Evolutionary conservation across 2,888 invertebrate species (phyloP), one percentile per base, ranked within the genome.

Genomic region (Orthosia gracilis): DNA sequence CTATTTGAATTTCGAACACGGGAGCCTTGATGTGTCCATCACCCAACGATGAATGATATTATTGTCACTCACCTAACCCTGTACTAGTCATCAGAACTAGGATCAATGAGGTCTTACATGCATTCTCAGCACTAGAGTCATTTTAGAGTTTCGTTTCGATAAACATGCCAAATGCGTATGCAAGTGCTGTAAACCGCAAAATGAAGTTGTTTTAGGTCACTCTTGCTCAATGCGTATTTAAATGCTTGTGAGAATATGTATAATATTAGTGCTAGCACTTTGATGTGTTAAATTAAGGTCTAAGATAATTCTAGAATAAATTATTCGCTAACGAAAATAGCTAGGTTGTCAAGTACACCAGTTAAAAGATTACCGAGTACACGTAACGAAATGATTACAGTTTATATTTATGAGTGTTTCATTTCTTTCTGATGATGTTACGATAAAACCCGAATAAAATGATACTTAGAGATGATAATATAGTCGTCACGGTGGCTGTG

Each of bases 1-100:
- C 83, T 80, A 70, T 75, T 79, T 71, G 62, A 80, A 85, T 82
- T 85, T 77, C 66, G 69, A 76, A 85, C 69, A 81, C 74, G 65
- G 87, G 74, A 89, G 88, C 95, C 95, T 94, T 95, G 93, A 94
- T 80, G 84, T 91, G 94, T 94, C 94, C 89, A 89, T 93, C 92
- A 92, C 79, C 82, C 75, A 57, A 82, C 86, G 87, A 92, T 91
- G 89, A 91, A 90, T 90, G 86, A 88, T 87, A 83, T 82, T 87
- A 88, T 89, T 89, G 89, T 89, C 84, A 85, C 65, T 87, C 80
- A 87, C 82, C 49, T 49, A 47, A n/a, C 26, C 23, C 21, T 69
- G 69, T 40, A 31, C 71, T 49, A n/a, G 71, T 65, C 26, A 49
- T 54, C 57, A 63, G 31, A 76, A 76, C 47, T 59, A 61, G n/a